phyloP scores from a whole-genome alignment of 1,140 invertebrate genomes.

The Anastrepha ludens region DNA sequence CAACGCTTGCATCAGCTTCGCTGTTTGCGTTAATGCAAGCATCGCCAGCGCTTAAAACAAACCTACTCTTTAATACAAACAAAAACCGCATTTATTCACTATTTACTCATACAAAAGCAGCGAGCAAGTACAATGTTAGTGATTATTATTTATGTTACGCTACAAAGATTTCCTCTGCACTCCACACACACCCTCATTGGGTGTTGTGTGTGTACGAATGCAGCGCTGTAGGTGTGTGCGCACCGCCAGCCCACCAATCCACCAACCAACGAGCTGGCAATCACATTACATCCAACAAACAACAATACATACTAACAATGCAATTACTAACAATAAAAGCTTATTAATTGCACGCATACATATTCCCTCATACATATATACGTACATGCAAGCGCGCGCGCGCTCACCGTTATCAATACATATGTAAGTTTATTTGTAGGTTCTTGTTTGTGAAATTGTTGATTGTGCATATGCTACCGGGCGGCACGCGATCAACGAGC shows the following conservation, averaged over 20 bases:
- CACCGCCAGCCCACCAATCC: not conserved
- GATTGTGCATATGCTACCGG: not conserved
- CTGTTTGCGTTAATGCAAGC: not conserved
- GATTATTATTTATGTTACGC: not conserved
- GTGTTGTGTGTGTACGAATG: not conserved
- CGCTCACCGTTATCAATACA: no score
- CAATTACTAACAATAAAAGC: no score
- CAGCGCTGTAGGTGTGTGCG: not conserved
- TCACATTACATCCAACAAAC: no score
- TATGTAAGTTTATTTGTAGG: no score
- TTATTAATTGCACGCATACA: not conserved
- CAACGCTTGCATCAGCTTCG: not conserved
- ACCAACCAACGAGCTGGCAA: not conserved
- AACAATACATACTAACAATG: not conserved
- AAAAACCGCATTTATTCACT: not conserved
- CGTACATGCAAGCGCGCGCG: no score
- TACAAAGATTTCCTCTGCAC: not conserved
- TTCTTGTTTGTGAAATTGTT: not conserved
- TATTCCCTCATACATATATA: not conserved
- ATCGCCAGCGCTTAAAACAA: not conserved
- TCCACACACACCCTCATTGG: not conserved
- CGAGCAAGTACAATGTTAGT: not conserved
- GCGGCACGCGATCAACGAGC: no score
- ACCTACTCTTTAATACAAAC: slow-evolving; percentile 8
- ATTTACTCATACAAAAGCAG: not conserved